Evolutionary conservation across 1,140 invertebrate species (phyloP).

Genomic region (Liolophura sinensis): DNA sequence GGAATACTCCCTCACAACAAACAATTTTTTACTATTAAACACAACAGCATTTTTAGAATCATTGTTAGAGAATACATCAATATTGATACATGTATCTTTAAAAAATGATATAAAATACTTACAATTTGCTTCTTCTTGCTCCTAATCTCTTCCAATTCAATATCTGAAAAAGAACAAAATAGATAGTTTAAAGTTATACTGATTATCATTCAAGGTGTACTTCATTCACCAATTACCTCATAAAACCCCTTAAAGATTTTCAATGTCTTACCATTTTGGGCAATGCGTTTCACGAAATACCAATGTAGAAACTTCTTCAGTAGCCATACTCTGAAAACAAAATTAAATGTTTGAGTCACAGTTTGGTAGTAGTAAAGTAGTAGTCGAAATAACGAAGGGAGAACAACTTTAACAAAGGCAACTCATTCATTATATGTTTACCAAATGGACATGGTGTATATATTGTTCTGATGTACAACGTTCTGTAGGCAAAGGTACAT

Average conservation of each 20-base stretch:
- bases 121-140: slow-evolving; percentile 82
- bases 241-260: not conserved
- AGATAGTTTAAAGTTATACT: slow-evolving; percentile 1
- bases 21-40: too few species aligned
- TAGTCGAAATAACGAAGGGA: not conserved
- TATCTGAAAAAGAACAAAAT: slow-evolving; percentile 38
- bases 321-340: slow-evolving; percentile 74
- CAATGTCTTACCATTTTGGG: slow-evolving; percentile 69
- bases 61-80: not conserved
- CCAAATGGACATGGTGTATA: not conserved
- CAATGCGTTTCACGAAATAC: slow-evolving; percentile 85
- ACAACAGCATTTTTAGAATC: not conserved
- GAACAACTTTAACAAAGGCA: not conserved
- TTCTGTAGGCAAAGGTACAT: too few species aligned
- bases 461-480: not conserved
- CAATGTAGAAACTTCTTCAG: slow-evolving; percentile 79
- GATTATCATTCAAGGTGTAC: not conserved
- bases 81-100: slow-evolving; percentile 1
- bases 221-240: not conserved
- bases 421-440: not conserved
- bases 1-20: too few species aligned
- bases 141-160: slow-evolving; percentile 71
- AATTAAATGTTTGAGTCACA: slow-evolving; percentile 18
- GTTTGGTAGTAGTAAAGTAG: not conserved
- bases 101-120: slow-evolving; percentile 31